Percentiles rank a stretch among this genome's conserved stretches.
These are phyloP conservation scores for Euplexia lucipara DNA, from an alignment of 2,888 invertebrate species.

Conservation along the genomic window DNA sequence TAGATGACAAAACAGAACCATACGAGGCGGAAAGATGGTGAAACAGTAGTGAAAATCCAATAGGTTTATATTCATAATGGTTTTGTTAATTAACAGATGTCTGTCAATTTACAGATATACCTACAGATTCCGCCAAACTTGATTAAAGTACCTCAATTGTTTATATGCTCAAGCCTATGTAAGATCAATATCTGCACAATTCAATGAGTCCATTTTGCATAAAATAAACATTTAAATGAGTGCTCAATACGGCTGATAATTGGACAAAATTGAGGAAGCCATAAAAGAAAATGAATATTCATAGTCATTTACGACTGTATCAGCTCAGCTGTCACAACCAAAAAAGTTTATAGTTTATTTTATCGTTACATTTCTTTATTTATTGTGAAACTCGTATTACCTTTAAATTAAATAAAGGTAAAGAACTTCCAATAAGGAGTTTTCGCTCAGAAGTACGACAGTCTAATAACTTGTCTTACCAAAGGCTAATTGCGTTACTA, in stretches of 20 bases:
- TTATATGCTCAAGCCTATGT: conserved; percentile 38
- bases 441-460: no score
- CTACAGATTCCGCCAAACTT: neutral
- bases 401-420: neutral
- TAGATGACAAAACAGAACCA: neutral
- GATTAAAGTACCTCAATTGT: conserved; percentile 22
- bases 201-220: conserved; percentile 50
- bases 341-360: conserved; percentile 11
- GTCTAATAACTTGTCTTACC: no score
- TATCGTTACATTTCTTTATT: conserved; percentile 19
- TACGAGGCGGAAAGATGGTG: neutral
- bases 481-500: no score
- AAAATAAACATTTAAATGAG: conserved; percentile 54
- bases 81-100: neutral
- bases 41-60: no score
- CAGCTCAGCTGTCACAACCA: conserved; percentile 24
- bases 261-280: conserved; percentile 70
- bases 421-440: no score
- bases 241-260: conserved; percentile 63
- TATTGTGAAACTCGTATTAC: neutral
- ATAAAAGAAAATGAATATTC: conserved; percentile 67
- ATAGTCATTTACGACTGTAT: conserved; percentile 40
- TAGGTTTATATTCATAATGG: no score
- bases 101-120: no score
- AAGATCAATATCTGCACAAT: conserved; percentile 38